A percentile compares a stretch with the other conserved stretches of the same genome.
phyloP scores from a whole-genome alignment of 1,140 invertebrate species.

The Leptinotarsa defecta region DNA sequence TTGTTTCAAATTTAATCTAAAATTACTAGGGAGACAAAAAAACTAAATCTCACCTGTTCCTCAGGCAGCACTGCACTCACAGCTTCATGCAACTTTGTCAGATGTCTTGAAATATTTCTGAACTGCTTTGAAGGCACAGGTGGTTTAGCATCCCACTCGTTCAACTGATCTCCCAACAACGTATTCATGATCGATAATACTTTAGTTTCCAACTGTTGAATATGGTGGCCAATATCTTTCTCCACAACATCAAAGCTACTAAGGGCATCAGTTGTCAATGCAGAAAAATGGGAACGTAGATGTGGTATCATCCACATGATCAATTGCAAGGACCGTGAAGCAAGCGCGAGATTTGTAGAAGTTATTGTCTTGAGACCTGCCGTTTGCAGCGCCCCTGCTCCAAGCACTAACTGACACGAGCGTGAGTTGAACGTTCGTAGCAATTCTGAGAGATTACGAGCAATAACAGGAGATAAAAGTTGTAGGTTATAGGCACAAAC shows the following conservation, averaged over 20 bases:
- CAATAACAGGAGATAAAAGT: conserved; percentile 68
- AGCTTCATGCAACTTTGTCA: conserved; percentile 91
- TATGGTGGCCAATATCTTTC: conserved; percentile 85
- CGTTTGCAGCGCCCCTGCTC: conserved; percentile 91
- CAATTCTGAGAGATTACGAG: conserved; percentile 84
- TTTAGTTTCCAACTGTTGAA: conserved; percentile 90
- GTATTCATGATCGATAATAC: conserved; percentile 87
- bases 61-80: conserved; percentile 78
- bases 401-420: conserved; percentile 91
- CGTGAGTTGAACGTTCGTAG: conserved; percentile 90
- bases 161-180: conserved; percentile 76
- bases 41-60: conserved; percentile 62
- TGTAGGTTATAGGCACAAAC: conserved; percentile 73
- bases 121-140: conserved; percentile 93
- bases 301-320: conserved; percentile 78
- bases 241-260: conserved; percentile 68
- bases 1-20: too few relatives aligned
- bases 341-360: conserved; percentile 89
- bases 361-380: conserved; percentile 96
- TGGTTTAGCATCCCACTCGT: conserved; percentile 89
- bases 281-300: conserved; percentile 70
- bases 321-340: conserved; percentile 83
- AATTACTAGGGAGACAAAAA: neutral
- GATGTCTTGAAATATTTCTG: conserved; percentile 87
- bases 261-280: conserved; percentile 53